Base-by-base conservation (phyloP, 1,140 invertebrate species). In the Tetraneura akinire region DNA sequence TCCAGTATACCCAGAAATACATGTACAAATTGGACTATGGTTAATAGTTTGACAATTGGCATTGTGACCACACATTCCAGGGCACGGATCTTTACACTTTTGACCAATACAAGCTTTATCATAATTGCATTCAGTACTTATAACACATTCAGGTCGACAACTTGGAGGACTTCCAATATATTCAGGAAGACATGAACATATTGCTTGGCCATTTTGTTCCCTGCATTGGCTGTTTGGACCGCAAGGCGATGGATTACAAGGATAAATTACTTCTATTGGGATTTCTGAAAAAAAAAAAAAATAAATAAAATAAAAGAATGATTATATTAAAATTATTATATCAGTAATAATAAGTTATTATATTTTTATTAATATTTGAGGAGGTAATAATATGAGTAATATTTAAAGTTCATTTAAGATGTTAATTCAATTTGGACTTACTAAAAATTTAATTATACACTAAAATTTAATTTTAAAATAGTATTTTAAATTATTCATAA, bases 171-270 rank as follows among this genome's bases (percentile, higher is more conserved):
- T 85, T 51, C 86, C 86, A 26, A 86, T 83, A 80, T 86, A 88
- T 32, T 84, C 85, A 4, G 86, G 84, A 49, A 86, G 83, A 80
- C 88, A 89, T 9, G 85, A 85, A 73, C 88, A 89, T 14, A 88
- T 85, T 8, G 85, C 87, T 76, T 86, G 86, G 18, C 85, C 87
- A 78, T 87, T 86, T 6, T 83, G 82, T 78, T 86, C 86, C 81
- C 85, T 83, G 81, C 88, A 90, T 80, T 86, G 83, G 53, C 87
- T 88, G 83, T 89, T 88, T 6, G 86, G 86, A 64, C 88, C 88
- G 81, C 88, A 89, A 16, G 88, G 88, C 11, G 86, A 86, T 21
- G 87, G 87, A 66, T 83, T 82, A 82, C 89, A 89, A 5, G 86
- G 87, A 81, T 91, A 86, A 81, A 57, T 82, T 32, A 81, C 82